Percentiles rank a stretch among this genome's conserved stretches.
Evolutionary conservation across 1,140 invertebrate species (phyloP).

Genomic region (Saccostrea glomerata): DNA sequence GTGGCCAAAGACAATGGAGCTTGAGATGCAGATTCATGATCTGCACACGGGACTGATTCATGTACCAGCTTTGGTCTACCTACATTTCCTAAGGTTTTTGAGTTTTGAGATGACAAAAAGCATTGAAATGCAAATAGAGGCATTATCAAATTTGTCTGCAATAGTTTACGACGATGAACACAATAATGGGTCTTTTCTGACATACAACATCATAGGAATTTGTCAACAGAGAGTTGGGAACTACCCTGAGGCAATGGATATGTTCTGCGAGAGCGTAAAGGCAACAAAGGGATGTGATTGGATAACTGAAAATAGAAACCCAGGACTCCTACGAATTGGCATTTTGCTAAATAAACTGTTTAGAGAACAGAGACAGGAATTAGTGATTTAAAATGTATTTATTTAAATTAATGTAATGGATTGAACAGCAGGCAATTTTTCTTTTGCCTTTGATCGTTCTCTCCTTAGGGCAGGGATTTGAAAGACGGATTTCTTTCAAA

Average conservation of each 20-base stretch:
- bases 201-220: not conserved
- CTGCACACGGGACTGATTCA: not conserved
- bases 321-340: not conserved
- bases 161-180: slow-evolving; percentile 8
- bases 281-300: not conserved
- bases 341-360: not conserved
- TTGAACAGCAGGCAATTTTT: not conserved
- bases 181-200: not conserved
- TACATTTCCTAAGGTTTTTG: not conserved
- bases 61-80: not conserved
- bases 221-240: not conserved
- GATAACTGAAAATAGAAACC: not conserved
- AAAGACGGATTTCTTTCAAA: too few relatives aligned
- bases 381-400: not conserved
- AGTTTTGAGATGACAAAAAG: not conserved
- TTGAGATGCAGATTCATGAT: not conserved
- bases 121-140: not conserved
- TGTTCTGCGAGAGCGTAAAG: not conserved
- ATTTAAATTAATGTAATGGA: not conserved
- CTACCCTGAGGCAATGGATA: not conserved
- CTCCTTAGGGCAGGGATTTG: not conserved
- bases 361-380: not conserved
- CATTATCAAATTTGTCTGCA: not conserved
- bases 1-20: not conserved
- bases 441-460: not conserved